Conservation (phyloP, 2,113 vertebrate species). For the Syngnathus scovelli region DNA sequence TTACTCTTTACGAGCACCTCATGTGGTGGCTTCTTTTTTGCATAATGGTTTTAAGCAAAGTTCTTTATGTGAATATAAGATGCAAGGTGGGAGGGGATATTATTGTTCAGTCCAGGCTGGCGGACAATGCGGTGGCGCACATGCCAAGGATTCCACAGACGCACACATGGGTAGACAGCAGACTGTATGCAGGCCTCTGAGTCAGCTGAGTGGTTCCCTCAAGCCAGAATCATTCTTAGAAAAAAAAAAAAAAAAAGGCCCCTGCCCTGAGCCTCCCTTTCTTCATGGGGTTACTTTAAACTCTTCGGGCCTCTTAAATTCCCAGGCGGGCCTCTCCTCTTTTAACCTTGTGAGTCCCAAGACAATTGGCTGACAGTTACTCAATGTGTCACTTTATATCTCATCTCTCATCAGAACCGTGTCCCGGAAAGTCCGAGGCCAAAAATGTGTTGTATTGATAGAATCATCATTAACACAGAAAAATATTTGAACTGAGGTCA, state of each 20-base stretch:
- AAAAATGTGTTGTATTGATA: not conserved
- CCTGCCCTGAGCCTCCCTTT: slow-evolving; percentile 49
- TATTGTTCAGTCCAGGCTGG: slow-evolving; percentile 37
- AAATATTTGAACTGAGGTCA: not conserved
- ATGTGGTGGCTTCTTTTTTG: not conserved
- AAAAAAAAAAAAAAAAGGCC: slow-evolving; percentile 25
- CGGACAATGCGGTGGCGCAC: slow-evolving; percentile 52
- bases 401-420: slow-evolving; percentile 16
- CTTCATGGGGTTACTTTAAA: slow-evolving; percentile 44
- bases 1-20: too few relatives aligned
- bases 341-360: slow-evolving; percentile 60
- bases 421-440: slow-evolving; percentile 12
- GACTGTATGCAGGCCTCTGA: slow-evolving; percentile 40
- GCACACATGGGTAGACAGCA: slow-evolving; percentile 44
- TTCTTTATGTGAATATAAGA: slow-evolving; percentile 36
- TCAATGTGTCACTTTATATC: slow-evolving; percentile 13
- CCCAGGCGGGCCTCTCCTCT: slow-evolving; percentile 34
- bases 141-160: slow-evolving; percentile 60
- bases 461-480: not conserved
- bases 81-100: slow-evolving; percentile 8
- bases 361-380: slow-evolving; percentile 46
- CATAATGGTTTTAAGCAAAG: slow-evolving; percentile 16
- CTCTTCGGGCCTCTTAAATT: slow-evolving; percentile 48
- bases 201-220: slow-evolving; percentile 54
- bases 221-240: slow-evolving; percentile 19